Base-by-base conservation (phyloP, 2,888 invertebrate species). In the Dromius quadrimaculatus region DNA sequence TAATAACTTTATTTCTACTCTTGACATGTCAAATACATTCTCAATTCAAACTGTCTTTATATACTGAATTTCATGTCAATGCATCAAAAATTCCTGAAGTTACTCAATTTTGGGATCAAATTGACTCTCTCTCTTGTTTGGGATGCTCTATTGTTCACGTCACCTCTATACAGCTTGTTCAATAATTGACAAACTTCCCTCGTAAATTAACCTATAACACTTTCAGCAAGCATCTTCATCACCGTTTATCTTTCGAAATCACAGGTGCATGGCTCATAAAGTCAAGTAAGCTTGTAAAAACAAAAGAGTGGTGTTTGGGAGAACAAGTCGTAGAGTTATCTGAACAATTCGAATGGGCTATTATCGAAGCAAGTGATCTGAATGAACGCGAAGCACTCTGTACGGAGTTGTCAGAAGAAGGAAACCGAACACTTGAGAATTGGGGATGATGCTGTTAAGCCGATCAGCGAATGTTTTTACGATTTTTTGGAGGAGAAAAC, bases 391-490 rank as follows among this genome's bases (percentile, higher is more conserved):
- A 32, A n/a, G 9, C n/a, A 38, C 2, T 11, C 9, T 34, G 50
- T 19, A 4, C 22, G 15, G 66, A 66, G 36, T 41, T 65, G 65
- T 66, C 63, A 63, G n/a, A n/a, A 3, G 20, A 19, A 47, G 28
- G 57, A 32, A 28, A 9, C 11, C 32, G 32, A n/a, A n/a, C n/a
- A n/a, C n/a, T n/a, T 45, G 15, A 23, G 17, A n/a, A 22, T 0
- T 6, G 19, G 59, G 59, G 59, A 36, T 59, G 59, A 54, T 54
- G 23, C 17, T 20, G 20, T 20, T 66, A 66, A 66, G 66, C 66
- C 66, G 66, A 66, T 66, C 66, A 66, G 20, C 22, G 50, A 38
- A 54, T 45, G 50, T 54, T 54, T 66, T 66, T 66, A 66, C 66
- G 66, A 66, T 66, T 54, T 43, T 20, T 41, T 22, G 23, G 32